Evolutionary conservation across 2,797 vertebrate species (phyloP).

Genomic region (Tragelaphus oryx): DNA sequence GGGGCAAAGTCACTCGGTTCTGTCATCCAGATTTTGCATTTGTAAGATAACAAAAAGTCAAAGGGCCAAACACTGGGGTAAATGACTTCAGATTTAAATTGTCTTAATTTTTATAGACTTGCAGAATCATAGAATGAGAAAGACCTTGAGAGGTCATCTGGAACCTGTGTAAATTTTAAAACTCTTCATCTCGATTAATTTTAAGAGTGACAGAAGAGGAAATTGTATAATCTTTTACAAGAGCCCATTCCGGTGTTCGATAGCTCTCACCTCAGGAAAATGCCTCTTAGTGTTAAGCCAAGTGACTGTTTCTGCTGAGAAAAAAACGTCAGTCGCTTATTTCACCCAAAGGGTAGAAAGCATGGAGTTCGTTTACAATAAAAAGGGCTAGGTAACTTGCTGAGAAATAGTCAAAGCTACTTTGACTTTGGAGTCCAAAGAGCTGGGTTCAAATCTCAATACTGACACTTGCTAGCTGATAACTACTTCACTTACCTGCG

Average conservation of each 20-base stretch:
- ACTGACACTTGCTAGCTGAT: neutral
- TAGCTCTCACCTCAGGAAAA: slow-evolving; percentile 34
- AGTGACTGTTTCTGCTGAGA: slow-evolving; percentile 1
- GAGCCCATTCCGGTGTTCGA: slow-evolving; percentile 7
- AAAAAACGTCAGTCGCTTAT: neutral
- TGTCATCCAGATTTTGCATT: neutral
- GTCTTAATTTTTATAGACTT: neutral
- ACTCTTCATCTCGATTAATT: slow-evolving; percentile 16
- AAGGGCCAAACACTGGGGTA: neutral
- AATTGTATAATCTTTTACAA: slow-evolving; percentile 19
- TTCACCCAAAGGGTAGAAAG: neutral
- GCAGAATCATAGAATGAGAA: neutral
- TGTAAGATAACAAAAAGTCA: neutral
- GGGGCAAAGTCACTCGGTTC: neutral
- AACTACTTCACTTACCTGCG: neutral
- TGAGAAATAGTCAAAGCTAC: neutral
- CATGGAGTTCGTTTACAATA: neutral
- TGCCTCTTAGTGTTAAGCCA: neutral
- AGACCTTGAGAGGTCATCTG: slow-evolving; percentile 10
- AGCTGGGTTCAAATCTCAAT: neutral
- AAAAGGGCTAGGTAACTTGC: neutral
- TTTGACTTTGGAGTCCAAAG: neutral
- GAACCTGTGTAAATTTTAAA: slow-evolving; percentile 9
- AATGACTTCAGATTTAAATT: neutral
- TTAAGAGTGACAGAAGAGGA: slow-evolving; percentile 12